Evolutionary conservation across 2,113 vertebrate species (phyloP), one percentile per base, ranked within the genome.

Genomic region (Indri indri): DNA sequence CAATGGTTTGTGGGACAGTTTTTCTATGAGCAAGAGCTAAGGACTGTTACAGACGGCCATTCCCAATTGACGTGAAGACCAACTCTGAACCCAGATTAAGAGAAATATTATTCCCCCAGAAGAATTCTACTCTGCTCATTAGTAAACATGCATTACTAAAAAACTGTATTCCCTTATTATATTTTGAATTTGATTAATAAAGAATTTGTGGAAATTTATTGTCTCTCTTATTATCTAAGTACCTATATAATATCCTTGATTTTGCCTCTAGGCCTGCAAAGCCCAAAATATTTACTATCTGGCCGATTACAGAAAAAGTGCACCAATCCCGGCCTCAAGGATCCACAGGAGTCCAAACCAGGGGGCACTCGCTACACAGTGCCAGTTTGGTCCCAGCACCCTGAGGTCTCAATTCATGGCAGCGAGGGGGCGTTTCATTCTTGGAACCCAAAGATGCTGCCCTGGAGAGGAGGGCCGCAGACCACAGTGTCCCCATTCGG

Each of bases 181-280:
- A 50, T 17, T 96, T n/a, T 87, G 13, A 94, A 77, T 86, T 79
- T 81, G 13, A 45, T 40, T 81, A 90, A 50, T 37, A 74, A 63
- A 88, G 73, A 59, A 40, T 11, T 7, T 47, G 73, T 71, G 37
- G 70, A 74, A 81, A 93, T 89, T 81, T 77, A 42, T 76, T 83
- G 45, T 52, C 37, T 71, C 45, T 57, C 74, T 89, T 57, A 80
- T n/a, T 32, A 23, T 22, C 1, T 22, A 45, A 88, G 76, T 20
- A 88, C 22, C 54, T 71, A 79, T 3, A 88, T 4, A 20, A 47
- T 9, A 59, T 5, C 27, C 50, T 81, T 14, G 6, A 34, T 77
- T 86, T 79, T 92, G 50, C 18, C 54, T 79, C n/a, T 42, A 77
- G 57, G 25, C 10, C 30, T 32, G 7, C 30, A 88, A 76, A 50